Base-by-base conservation (phyloP, 2,113 vertebrate genomes). In the Periophthalmus modestus region DNA sequence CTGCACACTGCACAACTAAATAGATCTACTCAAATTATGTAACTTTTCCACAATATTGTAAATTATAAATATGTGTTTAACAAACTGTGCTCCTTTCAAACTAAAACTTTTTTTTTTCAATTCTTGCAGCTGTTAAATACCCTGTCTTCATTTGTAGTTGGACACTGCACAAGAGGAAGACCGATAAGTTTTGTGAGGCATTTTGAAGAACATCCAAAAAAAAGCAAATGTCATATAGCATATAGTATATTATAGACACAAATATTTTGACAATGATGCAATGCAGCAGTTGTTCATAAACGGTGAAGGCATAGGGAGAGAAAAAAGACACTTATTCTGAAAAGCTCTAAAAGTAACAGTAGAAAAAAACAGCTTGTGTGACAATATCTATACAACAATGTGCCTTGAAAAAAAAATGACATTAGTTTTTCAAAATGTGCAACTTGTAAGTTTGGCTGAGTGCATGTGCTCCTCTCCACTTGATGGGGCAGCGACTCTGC, bases 391-490 rank as follows among this genome's bases (percentile, higher is more conserved):
- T 73, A 87, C 75, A 85, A 85, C 57, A 79, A 89, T 89, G 88
- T 89, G 88, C 87, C 88, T 85, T 81, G 75, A 84, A 75, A 76
- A 69, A 86, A 88, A 87, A 79, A 82, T 82, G 85, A 82, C 80
- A 80, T 81, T 81, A 65, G 81, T 87, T 76, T 88, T 33, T 62
- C 15, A 68, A 82, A 82, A 77, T 90, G 88, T 89, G 84, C 88
- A 90, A 90, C 79, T 85, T 87, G 71, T 77, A 72, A 69, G 83
- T 88, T 75, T 76, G 81, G 83, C 83, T 86, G 87, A 86, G 84
- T 88, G 88, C 83, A 85, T 85, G 86, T 87, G 88, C 81, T 90
- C 78, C 85, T 85, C 82, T 87, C 81, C 78, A 85, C 83, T 80
- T 71, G 63, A 68, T 15, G 39, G 85, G 83, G 28, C 16, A 66